These are phyloP conservation scores for Passer domesticus DNA, from an alignment of 2,113 vertebrate genomes.

Conservation along the genomic window DNA sequence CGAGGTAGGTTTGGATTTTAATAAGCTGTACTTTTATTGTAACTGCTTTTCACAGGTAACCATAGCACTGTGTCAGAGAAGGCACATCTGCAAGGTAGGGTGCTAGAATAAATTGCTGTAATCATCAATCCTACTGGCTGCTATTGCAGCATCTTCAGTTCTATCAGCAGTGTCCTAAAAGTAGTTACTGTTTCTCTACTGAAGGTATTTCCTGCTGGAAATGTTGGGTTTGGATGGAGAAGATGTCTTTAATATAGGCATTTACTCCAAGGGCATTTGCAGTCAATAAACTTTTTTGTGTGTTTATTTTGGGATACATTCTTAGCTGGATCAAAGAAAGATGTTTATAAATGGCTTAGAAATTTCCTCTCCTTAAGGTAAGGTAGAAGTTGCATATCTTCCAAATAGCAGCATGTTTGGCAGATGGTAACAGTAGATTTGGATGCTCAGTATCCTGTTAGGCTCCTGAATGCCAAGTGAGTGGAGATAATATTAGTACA, in stretches of 20 bases:
- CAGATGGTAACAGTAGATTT: not conserved
- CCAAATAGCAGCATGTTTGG: not conserved
- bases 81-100: not conserved
- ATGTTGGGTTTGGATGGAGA: not conserved
- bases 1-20: conserved; percentile 78
- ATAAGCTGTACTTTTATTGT: not conserved
- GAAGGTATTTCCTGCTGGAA: not conserved
- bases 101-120: not conserved
- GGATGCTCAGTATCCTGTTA: not conserved
- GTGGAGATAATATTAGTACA: not conserved
- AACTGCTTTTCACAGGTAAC: not conserved
- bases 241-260: not conserved
- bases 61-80: not conserved
- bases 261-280: not conserved
- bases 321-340: not conserved
- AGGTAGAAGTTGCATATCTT: not conserved
- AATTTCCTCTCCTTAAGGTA: not conserved
- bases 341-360: not conserved
- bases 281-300: not conserved
- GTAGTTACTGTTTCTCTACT: not conserved
- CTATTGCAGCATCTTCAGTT: not conserved
- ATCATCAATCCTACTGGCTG: not conserved
- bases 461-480: not conserved
- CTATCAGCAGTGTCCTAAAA: not conserved
- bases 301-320: not conserved